These are phyloP conservation scores for Lagorchestes hirsutus DNA, from an alignment of 2,797 vertebrate species.

Conservation along the genomic window DNA sequence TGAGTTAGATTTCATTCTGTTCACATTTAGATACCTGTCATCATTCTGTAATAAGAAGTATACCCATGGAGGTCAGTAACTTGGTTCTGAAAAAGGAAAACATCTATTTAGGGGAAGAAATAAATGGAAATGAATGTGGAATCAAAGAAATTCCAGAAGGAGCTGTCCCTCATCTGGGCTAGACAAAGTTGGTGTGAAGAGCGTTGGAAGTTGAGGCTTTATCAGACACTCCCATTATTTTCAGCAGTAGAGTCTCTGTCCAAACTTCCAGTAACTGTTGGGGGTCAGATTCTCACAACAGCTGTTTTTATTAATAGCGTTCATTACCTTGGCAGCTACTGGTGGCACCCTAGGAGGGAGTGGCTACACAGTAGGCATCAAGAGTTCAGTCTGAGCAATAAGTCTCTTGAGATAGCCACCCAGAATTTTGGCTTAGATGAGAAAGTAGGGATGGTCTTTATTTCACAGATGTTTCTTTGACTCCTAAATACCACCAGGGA, in stretches of 20 bases:
- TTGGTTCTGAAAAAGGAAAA: conserved; percentile 7
- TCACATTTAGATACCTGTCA: background rate
- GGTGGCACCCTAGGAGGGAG: background rate
- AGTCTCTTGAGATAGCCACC: background rate
- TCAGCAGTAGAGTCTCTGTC: background rate
- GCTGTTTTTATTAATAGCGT: background rate
- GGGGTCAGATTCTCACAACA: background rate
- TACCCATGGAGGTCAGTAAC: background rate
- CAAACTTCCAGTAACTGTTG: conserved; percentile 17
- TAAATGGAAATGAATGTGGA: background rate
- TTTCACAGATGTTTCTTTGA: background rate
- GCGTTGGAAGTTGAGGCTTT: background rate
- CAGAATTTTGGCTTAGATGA: background rate
- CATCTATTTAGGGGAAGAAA: background rate
- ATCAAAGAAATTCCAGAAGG: background rate
- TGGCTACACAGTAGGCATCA: background rate
- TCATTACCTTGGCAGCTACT: background rate
- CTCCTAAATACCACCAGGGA: background rate
- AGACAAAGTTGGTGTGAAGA: background rate
- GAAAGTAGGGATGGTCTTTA: background rate
- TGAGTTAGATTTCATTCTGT: background rate
- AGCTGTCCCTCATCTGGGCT: background rate
- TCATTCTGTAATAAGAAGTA: background rate
- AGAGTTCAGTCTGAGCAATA: background rate
- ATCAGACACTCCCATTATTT: background rate